Conservation (phyloP, 1,140 invertebrate species). For the Tetragnatha versicolor region DNA sequence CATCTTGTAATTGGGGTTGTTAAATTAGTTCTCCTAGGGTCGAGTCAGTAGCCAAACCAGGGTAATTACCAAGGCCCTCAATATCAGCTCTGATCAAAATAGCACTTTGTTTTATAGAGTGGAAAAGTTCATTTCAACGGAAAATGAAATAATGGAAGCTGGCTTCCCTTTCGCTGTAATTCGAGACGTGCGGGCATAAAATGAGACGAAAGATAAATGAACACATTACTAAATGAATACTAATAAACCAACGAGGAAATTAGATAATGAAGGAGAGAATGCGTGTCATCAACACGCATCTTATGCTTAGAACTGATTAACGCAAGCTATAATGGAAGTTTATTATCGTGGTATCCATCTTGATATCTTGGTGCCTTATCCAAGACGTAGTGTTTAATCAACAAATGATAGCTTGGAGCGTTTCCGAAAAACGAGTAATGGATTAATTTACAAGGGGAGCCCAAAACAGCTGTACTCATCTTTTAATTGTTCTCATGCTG, state of each 20-base stretch:
- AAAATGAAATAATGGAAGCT: constrained; percentile 1
- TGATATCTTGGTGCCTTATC: too few species aligned
- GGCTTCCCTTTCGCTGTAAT: constrained; percentile 5
- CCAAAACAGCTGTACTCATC: too few species aligned
- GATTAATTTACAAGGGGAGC: too few species aligned
- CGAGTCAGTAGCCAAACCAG: neutral
- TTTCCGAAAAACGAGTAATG: too few species aligned
- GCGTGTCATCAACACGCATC: neutral
- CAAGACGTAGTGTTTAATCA: neutral
- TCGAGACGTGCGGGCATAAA: constrained; percentile 7
- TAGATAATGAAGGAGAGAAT: constrained; percentile 25
- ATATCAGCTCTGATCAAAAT: constrained; percentile 24
- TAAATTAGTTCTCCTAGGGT: constrained; percentile 24
- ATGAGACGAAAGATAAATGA: constrained; percentile 22
- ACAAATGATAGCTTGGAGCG: neutral
- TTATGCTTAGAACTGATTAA: neutral
- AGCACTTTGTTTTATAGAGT: constrained; percentile 20
- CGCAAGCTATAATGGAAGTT: too few species aligned
- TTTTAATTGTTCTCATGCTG: too few species aligned
- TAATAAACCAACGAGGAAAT: constrained; percentile 16
- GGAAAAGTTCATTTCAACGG: constrained; percentile 8
- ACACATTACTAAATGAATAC: constrained; percentile 26
- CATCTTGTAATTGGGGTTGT: constrained; percentile 45
- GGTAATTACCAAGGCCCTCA: constrained; percentile 24
- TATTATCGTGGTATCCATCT: too few species aligned